Percentiles rank a stretch among this genome's conserved stretches.
phyloP scores from a whole-genome alignment of 2,797 vertebrate genomes.

The Trachops cirrhosus region DNA sequence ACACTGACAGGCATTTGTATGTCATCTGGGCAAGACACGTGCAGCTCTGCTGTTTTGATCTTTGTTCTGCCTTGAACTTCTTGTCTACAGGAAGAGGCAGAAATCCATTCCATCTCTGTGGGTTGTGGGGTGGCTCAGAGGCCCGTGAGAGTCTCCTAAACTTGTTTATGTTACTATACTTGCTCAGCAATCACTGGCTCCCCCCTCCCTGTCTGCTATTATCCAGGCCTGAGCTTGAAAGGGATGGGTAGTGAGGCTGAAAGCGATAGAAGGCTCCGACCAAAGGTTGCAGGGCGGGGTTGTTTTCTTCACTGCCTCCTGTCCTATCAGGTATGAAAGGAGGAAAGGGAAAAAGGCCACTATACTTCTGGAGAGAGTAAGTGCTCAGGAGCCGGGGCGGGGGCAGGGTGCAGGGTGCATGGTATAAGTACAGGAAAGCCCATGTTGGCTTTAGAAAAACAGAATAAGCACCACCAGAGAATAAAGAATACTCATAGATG shows the following conservation, averaged over 20 bases:
- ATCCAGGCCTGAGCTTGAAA: background rate
- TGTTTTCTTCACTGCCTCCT: background rate
- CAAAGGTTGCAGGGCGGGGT: slow-evolving; percentile 60
- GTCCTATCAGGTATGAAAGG: background rate
- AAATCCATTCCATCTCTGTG: background rate
- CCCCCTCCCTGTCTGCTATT: background rate
- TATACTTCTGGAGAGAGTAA: background rate
- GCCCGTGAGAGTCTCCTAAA: background rate
- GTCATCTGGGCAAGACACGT: background rate
- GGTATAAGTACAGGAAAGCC: background rate
- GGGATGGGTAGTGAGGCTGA: background rate
- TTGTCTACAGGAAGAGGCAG: background rate
- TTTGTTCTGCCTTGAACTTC: background rate
- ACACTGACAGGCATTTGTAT: background rate
- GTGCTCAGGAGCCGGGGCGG: background rate
- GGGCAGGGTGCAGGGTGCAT: background rate
- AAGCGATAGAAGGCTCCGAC: background rate
- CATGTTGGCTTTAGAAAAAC: background rate
- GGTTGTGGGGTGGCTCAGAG: background rate
- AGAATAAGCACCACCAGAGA: background rate
- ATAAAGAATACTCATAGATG: background rate
- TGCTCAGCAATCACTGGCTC: background rate
- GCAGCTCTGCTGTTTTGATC: background rate
- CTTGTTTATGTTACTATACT: background rate
- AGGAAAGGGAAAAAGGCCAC: background rate